Conservation (phyloP, 2,888 invertebrate genomes). For the Phortica okadai region DNA sequence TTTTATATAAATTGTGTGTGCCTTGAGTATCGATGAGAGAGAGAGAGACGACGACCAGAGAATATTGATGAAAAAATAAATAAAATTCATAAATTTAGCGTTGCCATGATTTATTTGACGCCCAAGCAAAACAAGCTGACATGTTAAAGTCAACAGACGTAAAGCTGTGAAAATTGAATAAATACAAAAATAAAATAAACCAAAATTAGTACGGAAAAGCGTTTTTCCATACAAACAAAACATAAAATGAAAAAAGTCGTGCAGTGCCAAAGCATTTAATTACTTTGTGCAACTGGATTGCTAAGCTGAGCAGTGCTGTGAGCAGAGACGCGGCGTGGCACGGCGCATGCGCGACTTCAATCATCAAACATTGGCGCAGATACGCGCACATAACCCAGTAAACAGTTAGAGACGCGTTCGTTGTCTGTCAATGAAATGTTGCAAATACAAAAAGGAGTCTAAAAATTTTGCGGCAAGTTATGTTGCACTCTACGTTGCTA, state of each 20-base stretch:
- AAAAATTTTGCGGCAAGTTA: not conserved
- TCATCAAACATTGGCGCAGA: constrained; percentile 30
- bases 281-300: constrained; percentile 22
- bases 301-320: not conserved
- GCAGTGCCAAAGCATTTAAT: constrained; percentile 8
- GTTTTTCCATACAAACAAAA: not conserved
- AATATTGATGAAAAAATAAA: constrained; percentile 24
- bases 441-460: not conserved
- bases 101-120: constrained; percentile 53
- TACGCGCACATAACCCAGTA: not conserved
- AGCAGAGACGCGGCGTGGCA: not conserved
- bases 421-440: not conserved
- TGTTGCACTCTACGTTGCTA: not conserved
- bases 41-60: not conserved
- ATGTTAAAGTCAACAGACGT: constrained; percentile 38
- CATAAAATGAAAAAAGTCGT: not conserved
- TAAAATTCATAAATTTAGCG: constrained; percentile 38
- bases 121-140: constrained; percentile 43
- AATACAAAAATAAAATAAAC: constrained; percentile 23
- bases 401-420: constrained; percentile 7
- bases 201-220: not conserved
- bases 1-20: not conserved
- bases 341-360: constrained; percentile 15
- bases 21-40: not conserved
- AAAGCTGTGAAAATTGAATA: constrained; percentile 42